Evolutionary conservation across 2,113 vertebrate genomes (phyloP).

Genomic region (Phrynosoma blainvillii): DNA sequence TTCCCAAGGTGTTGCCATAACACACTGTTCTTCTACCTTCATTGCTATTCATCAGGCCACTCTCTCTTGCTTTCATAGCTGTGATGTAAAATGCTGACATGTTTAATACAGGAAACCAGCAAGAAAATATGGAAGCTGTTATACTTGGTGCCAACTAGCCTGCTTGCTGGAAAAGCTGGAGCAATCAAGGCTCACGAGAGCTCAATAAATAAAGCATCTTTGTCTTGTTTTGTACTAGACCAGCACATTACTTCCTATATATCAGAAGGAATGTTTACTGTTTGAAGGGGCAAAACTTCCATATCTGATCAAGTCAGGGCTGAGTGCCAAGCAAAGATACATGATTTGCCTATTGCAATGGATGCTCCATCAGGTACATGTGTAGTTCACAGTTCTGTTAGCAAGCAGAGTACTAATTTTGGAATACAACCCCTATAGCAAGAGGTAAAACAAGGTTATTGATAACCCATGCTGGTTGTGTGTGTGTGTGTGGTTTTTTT

Average conservation of each 20-base stretch:
- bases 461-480: not conserved
- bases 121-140: slow-evolving; percentile 53
- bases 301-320: slow-evolving; percentile 39
- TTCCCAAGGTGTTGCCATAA: slow-evolving; percentile 50
- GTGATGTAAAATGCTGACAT: slow-evolving; percentile 56
- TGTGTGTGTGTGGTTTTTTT: not conserved
- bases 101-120: slow-evolving; percentile 62
- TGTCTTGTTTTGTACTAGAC: slow-evolving; percentile 42
- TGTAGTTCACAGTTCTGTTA: not conserved
- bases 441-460: not conserved
- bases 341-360: not conserved
- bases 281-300: slow-evolving; percentile 26
- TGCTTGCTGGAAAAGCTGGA: slow-evolving; percentile 32
- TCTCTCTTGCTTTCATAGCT: slow-evolving; percentile 58
- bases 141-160: slow-evolving; percentile 46
- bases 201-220: slow-evolving; percentile 63
- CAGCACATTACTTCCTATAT: slow-evolving; percentile 31
- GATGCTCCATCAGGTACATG: not conserved
- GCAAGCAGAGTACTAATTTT: not conserved
- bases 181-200: slow-evolving; percentile 32
- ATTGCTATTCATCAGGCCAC: slow-evolving; percentile 55
- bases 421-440: not conserved
- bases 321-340: not conserved
- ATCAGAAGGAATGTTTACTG: slow-evolving; percentile 41
- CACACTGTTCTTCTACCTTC: slow-evolving; percentile 43